Conservation (phyloP, 2,113 vertebrate genomes). For the Etheostoma spectabile region DNA sequence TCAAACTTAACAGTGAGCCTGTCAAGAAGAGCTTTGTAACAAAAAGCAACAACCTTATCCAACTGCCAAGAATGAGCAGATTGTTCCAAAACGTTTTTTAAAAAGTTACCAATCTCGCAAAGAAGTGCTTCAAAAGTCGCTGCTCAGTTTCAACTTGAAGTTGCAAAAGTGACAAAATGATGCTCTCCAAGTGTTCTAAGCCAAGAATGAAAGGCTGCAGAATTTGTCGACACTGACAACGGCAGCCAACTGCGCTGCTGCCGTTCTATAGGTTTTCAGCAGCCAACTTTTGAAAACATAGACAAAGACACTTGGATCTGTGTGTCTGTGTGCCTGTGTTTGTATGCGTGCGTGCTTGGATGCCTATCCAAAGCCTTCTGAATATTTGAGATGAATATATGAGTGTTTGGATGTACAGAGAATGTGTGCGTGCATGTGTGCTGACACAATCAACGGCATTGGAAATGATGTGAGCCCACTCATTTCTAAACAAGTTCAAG, state of each 20-base stretch:
- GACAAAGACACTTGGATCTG: constrained; percentile 44
- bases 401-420: not conserved
- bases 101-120: constrained; percentile 21
- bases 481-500: constrained; percentile 18
- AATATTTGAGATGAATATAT: constrained; percentile 18
- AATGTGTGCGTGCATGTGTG: not conserved
- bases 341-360: constrained; percentile 34
- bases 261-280: constrained; percentile 45
- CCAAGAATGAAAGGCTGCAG: constrained; percentile 47
- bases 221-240: constrained; percentile 23
- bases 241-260: constrained; percentile 49
- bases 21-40: not conserved
- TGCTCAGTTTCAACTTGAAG: constrained; percentile 26
- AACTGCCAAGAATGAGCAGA: not conserved
- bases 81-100: not conserved
- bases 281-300: constrained; percentile 63
- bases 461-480: constrained; percentile 36
- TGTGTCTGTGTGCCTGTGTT: constrained; percentile 8
- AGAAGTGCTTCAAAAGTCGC: constrained; percentile 2
- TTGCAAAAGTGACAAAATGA: constrained; percentile 41
- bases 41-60: not conserved
- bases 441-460: constrained; percentile 34
- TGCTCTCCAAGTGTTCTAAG: constrained; percentile 37
- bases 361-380: constrained; percentile 24
- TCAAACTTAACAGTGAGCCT: not conserved